Percentiles rank a stretch among this genome's conserved stretches.
These are phyloP conservation scores for Isotomurus palustris DNA, from an alignment of 2,888 invertebrate species.

Conservation along the genomic window DNA sequence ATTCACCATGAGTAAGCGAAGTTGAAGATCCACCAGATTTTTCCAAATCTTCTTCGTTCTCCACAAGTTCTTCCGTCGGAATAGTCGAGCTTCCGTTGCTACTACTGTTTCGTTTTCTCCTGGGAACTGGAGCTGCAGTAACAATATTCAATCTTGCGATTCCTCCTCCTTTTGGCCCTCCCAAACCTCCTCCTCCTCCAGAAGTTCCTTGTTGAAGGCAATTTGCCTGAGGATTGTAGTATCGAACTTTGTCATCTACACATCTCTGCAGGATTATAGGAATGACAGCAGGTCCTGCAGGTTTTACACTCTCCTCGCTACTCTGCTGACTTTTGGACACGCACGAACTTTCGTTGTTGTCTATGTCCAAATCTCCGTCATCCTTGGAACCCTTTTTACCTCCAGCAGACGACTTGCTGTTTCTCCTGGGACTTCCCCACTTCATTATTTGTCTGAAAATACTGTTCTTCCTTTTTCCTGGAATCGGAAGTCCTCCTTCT, in stretches of 20 bases:
- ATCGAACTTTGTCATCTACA: neutral
- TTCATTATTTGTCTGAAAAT: slow-evolving; percentile 41
- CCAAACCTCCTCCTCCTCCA: no score
- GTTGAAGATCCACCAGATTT: no score
- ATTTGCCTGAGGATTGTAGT: neutral
- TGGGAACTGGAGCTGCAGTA: no score
- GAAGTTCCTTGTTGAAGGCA: no score
- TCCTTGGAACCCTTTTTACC: neutral
- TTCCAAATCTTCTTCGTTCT: neutral
- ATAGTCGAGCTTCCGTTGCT: no score
- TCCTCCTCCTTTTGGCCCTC: no score
- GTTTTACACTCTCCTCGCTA: no score
- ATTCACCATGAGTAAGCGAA: no score
- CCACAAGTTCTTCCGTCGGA: no score
- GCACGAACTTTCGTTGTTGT: neutral
- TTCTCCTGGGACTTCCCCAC: slow-evolving; percentile 40
- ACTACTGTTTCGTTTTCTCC: no score
- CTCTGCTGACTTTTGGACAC: no score
- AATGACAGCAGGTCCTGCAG: neutral
- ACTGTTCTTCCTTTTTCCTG: slow-evolving; percentile 12
- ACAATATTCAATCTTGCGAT: no score
- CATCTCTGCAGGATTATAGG: neutral
- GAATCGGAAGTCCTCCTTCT: slow-evolving; percentile 17
- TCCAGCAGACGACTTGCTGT: neutral
- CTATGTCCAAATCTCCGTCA: neutral